Conservation (phyloP, 92 coral and sea anemone genomes). For the Epizoanthus illoricatus region DNA sequence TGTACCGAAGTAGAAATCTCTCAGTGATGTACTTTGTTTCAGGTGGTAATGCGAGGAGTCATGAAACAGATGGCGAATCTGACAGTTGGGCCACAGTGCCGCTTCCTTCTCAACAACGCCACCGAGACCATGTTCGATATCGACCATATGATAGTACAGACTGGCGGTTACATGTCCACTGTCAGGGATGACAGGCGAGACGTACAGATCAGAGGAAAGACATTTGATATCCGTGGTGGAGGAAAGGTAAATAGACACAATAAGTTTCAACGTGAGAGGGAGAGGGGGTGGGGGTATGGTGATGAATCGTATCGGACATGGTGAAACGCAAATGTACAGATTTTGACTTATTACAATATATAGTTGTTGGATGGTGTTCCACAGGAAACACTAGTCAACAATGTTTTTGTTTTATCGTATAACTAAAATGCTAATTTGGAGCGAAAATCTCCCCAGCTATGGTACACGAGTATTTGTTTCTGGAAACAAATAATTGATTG, state of each 20-base stretch:
- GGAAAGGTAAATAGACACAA: conserved; percentile 42
- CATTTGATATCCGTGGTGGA: conserved; percentile 68
- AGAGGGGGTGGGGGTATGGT: too few species aligned
- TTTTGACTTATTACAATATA: too few species aligned
- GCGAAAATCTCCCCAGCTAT: too few species aligned
- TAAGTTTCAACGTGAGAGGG: too few species aligned
- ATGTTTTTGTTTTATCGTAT: too few species aligned
- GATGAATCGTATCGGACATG: too few species aligned
- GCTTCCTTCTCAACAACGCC: conserved; percentile 45
- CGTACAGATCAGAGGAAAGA: conserved; percentile 43
- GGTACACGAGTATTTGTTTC: too few species aligned
- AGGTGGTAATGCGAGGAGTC: conserved; percentile 54
- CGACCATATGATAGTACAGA: conserved; percentile 56
- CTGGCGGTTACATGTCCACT: conserved; percentile 56
- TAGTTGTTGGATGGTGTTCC: too few species aligned
- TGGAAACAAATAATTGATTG: too few species aligned
- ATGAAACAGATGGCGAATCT: conserved; percentile 54
- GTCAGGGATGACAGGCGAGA: conserved; percentile 43
- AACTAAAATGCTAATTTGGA: too few species aligned
- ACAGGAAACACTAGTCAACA: too few species aligned
- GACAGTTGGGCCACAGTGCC: conserved; percentile 64
- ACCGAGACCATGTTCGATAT: conserved; percentile 40
- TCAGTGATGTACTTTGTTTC: background rate
- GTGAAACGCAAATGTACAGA: too few species aligned
- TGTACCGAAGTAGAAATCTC: background rate